Evolutionary conservation across 1,140 invertebrate genomes (phyloP).

Genomic region (Drosophila rhopaloa): DNA sequence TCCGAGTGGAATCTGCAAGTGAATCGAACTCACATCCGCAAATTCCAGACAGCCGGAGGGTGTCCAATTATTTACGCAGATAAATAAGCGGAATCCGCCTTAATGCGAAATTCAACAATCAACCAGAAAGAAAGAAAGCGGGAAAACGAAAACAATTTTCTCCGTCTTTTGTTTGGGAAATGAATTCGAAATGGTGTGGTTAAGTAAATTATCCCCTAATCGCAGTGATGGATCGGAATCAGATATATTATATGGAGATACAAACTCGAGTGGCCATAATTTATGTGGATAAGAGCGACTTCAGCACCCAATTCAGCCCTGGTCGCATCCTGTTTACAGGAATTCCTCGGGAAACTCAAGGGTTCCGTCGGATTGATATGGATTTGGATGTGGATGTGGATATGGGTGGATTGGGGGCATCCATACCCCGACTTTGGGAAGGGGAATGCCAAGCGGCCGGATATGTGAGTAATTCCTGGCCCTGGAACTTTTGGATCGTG

Average conservation of each 20-base stretch:
- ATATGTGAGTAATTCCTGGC: conserved; percentile 71
- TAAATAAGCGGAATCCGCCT: conserved; percentile 52
- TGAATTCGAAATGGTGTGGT: conserved; percentile 23
- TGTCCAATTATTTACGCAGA: conserved; percentile 62
- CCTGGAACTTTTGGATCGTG: conserved; percentile 48
- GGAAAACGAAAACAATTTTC: conserved; percentile 12
- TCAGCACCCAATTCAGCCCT: conserved; percentile 57
- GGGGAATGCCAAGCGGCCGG: conserved; percentile 43
- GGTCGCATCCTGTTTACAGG: conserved; percentile 71
- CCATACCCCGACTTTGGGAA: conserved; percentile 24
- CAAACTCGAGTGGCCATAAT: conserved; percentile 29
- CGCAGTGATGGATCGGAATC: background rate
- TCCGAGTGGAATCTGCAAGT: conserved; percentile 1
- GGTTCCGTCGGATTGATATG: conserved; percentile 10
- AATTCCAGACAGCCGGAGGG: conserved; percentile 36
- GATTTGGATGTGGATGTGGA: conserved; percentile 12
- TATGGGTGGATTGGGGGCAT: conserved; percentile 2
- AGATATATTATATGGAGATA: too few species aligned
- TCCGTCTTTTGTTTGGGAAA: conserved; percentile 32
- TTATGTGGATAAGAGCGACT: conserved; percentile 21
- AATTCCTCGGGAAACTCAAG: conserved; percentile 39
- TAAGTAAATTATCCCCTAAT: conserved; percentile 5
- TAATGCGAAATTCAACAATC: conserved; percentile 57
- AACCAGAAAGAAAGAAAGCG: conserved; percentile 11
- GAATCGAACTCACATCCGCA: conserved; percentile 28